Conservation (phyloP, 92 coral and sea anemone genomes). For the Palythoa caribaeorum region DNA sequence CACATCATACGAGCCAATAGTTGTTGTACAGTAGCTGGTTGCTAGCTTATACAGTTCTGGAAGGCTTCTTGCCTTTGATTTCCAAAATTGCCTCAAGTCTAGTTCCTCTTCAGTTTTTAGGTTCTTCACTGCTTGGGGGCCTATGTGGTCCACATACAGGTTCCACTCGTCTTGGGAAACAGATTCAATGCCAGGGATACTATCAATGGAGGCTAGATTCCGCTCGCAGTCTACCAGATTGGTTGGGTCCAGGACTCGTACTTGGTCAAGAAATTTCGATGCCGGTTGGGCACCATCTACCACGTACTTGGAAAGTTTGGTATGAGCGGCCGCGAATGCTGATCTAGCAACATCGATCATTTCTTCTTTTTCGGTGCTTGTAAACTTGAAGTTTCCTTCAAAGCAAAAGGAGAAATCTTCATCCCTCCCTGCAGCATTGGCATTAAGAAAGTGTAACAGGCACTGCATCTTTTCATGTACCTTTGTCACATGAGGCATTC, state of each 20-base stretch:
- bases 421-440: conserved; percentile 46
- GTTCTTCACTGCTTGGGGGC: conserved; percentile 58
- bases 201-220: conserved; percentile 26
- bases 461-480: conserved; percentile 58
- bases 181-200: conserved; percentile 60
- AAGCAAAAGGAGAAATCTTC: conserved; percentile 62
- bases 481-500: conserved; percentile 57
- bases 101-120: conserved; percentile 37
- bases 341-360: conserved; percentile 18
- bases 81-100: conserved; percentile 68
- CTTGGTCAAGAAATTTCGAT: no score
- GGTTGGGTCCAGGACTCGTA: no score
- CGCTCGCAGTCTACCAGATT: no score
- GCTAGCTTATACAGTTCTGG: conserved; percentile 62
- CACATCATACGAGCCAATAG: conserved; percentile 71
- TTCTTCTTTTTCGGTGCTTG: conserved; percentile 43
- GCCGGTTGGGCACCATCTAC: conserved; percentile 51
- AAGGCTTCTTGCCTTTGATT: conserved; percentile 66
- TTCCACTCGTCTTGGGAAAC: conserved; percentile 69
- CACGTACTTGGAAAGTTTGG: conserved; percentile 63
- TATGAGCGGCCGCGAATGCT: conserved; percentile 57
- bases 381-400: conserved; percentile 30
- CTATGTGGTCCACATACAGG: conserved; percentile 40
- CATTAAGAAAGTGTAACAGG: conserved; percentile 52
- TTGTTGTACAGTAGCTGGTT: conserved; percentile 37